Percentiles rank a stretch among this genome's conserved stretches.
Conservation (phyloP, 2,797 vertebrate genomes). For the Apodemus agrarius region DNA sequence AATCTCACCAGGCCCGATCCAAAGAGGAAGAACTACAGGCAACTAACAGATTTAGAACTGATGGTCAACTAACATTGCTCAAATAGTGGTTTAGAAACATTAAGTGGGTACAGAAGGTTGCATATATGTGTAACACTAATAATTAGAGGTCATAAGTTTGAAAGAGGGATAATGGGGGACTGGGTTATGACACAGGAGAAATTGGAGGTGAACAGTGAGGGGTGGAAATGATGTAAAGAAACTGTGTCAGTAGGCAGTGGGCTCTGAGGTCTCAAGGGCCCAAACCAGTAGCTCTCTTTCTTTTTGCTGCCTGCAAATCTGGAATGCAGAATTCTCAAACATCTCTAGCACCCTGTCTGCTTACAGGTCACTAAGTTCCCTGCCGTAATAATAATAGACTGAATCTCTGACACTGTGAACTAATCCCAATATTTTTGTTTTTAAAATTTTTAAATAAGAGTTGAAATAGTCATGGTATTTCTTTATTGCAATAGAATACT, state of each 20-base stretch:
- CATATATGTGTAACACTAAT: not conserved
- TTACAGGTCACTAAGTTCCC: not conserved
- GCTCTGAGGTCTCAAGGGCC: no score
- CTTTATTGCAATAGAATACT: no score
- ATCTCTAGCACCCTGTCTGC: not conserved
- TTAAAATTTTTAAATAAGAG: not conserved
- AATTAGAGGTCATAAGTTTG: not conserved
- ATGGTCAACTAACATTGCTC: not conserved
- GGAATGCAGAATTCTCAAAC: no score
- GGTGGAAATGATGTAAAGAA: not conserved
- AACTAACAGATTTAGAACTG: not conserved
- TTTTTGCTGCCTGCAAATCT: no score
- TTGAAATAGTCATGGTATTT: not conserved
- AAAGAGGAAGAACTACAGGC: not conserved
- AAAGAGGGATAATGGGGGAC: no score
- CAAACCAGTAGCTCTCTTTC: no score
- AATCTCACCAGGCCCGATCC: not conserved
- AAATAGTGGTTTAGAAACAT: not conserved
- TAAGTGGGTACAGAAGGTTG: not conserved
- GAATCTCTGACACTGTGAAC: not conserved
- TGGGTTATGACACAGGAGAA: not conserved
- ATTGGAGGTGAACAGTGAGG: no score
- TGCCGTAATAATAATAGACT: not conserved
- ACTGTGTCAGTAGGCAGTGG: not conserved
- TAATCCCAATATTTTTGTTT: not conserved